phyloP scores from a whole-genome alignment of 2,888 invertebrate genomes.

The Sminthurinus aureus region DNA sequence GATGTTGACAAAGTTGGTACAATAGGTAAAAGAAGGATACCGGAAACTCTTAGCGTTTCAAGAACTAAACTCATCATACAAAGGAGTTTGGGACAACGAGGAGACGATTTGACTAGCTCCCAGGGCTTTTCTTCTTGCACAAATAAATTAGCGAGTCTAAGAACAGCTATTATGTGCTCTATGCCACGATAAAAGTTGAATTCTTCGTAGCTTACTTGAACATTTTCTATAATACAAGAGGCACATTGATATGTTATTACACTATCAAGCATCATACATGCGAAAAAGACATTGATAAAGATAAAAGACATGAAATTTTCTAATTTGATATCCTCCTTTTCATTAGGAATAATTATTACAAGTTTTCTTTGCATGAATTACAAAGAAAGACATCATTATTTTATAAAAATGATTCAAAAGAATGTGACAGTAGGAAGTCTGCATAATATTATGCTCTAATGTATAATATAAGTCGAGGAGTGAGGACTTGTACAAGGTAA shows the following conservation, averaged over 20 bases:
- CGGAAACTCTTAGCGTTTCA: slow-evolving; percentile 82
- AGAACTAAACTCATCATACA: slow-evolving; percentile 82
- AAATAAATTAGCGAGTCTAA: slow-evolving; percentile 84
- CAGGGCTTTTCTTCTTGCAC: slow-evolving; percentile 89
- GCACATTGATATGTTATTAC: too few species aligned
- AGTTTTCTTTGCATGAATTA: too few species aligned
- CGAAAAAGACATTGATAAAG: slow-evolving; percentile 54
- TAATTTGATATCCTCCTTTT: neutral
- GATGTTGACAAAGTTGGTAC: slow-evolving; percentile 76
- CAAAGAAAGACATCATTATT: too few species aligned
- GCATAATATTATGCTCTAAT: too few species aligned
- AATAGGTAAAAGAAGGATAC: slow-evolving; percentile 85
- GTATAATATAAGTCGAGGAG: too few species aligned
- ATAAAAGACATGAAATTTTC: slow-evolving; percentile 6
- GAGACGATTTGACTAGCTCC: slow-evolving; percentile 74
- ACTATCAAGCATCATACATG: too few species aligned
- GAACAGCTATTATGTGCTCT: slow-evolving; percentile 76
- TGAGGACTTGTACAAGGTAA: too few species aligned
- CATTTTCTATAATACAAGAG: slow-evolving; percentile 66
- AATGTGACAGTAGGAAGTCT: too few species aligned
- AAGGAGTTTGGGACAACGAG: slow-evolving; percentile 68
- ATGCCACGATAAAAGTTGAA: slow-evolving; percentile 84
- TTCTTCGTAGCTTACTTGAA: slow-evolving; percentile 74
- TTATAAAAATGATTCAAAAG: too few species aligned
- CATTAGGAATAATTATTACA: too few species aligned